Percentiles rank a stretch among this genome's conserved stretches.
Evolutionary conservation across 2,888 invertebrate species (phyloP).

Genomic region (Fragum sueziense): DNA sequence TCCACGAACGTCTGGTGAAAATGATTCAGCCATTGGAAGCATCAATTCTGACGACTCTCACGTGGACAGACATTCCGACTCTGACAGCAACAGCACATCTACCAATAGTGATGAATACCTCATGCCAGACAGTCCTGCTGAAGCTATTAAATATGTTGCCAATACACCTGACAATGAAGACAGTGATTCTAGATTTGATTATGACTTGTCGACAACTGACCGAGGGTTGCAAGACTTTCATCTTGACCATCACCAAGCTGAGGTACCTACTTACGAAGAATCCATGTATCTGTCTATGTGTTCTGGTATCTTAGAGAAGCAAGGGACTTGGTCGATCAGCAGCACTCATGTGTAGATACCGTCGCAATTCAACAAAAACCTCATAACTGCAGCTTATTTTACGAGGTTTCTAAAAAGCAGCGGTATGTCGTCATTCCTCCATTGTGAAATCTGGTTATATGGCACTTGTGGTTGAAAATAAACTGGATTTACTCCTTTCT

Average conservation of each 20-base stretch:
- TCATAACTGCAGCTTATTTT: too few relatives aligned
- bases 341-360: not conserved
- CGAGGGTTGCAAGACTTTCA: not conserved
- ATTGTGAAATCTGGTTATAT: not conserved
- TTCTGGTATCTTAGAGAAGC: not conserved
- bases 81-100: slow-evolving; percentile 14
- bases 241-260: not conserved
- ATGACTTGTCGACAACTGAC: not conserved
- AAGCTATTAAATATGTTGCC: not conserved
- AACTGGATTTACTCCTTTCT: too few relatives aligned
- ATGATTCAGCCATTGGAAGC: slow-evolving; percentile 54
- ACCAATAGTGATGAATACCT: slow-evolving; percentile 39
- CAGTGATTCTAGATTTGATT: not conserved
- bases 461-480: not conserved
- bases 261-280: not conserved
- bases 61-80: slow-evolving; percentile 11
- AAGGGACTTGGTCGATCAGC: not conserved
- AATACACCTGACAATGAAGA: not conserved
- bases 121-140: slow-evolving; percentile 46
- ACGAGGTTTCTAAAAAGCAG: too few relatives aligned
- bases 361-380: too few relatives aligned
- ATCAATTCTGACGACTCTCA: slow-evolving; percentile 54
- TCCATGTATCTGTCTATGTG: not conserved
- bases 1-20: slow-evolving; percentile 23
- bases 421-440: too few relatives aligned